Conservation (phyloP, 2,113 vertebrate species). For the Anhinga anhinga region DNA sequence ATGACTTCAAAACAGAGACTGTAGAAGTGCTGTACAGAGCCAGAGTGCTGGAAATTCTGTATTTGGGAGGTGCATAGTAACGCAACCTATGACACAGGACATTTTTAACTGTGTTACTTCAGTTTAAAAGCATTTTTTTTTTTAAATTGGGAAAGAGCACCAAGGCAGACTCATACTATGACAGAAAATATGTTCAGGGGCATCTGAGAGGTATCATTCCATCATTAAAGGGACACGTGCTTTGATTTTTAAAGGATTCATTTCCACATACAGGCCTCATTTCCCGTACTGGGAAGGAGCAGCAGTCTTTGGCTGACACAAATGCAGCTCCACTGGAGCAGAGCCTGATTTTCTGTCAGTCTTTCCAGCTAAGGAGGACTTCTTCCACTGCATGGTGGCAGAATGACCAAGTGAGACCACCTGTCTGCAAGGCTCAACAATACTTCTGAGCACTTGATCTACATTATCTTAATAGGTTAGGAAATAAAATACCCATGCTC, state of each 20-base stretch:
- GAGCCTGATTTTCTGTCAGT: background rate
- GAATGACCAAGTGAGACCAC: background rate
- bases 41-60: background rate
- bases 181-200: background rate
- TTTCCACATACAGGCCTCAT: background rate
- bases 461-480: background rate
- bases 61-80: background rate
- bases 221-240: background rate
- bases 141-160: background rate
- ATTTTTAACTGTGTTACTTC: background rate
- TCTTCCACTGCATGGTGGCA: background rate
- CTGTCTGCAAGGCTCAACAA: background rate
- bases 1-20: background rate
- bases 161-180: background rate
- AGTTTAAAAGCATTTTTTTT: background rate
- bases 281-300: background rate
- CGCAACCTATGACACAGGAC: background rate
- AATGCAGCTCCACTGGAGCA: background rate
- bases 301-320: background rate
- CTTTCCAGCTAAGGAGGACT: background rate
- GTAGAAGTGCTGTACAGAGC: background rate
- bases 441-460: background rate
- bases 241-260: background rate
- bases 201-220: background rate
- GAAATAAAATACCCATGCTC: background rate